Conservation (phyloP, 2,888 invertebrate species). For the Chrysolina oricalcia region DNA sequence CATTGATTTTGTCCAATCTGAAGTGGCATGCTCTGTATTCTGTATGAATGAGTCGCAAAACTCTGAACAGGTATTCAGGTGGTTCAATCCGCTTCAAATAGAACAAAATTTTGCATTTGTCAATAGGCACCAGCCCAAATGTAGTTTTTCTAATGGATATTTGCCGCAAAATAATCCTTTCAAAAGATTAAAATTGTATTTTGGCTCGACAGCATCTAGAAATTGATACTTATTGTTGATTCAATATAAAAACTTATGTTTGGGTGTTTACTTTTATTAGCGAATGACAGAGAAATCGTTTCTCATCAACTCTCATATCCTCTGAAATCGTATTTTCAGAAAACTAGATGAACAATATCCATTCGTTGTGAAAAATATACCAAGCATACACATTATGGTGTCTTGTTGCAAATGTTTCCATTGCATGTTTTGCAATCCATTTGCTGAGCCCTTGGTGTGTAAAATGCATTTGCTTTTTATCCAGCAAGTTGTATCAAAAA, state of each 20-base stretch:
- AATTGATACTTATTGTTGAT: background rate
- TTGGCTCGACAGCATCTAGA: background rate
- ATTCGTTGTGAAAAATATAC: constrained; percentile 1
- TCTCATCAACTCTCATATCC: background rate
- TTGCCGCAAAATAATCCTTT: too few species aligned
- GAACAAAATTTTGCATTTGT: too few species aligned
- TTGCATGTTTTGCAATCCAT: too few species aligned
- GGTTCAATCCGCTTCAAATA: too few species aligned
- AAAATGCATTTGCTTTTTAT: background rate
- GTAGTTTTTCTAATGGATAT: too few species aligned
- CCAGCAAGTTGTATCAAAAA: constrained; percentile 2
- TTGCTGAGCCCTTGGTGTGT: background rate
- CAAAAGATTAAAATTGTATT: too few species aligned
- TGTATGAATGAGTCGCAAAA: too few species aligned
- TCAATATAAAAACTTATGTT: background rate
- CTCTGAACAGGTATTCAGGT: too few species aligned
- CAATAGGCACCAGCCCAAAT: too few species aligned
- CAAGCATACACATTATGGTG: background rate
- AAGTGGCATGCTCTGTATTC: too few species aligned
- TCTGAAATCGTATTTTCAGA: background rate
- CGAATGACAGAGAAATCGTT: background rate
- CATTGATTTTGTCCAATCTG: too few species aligned
- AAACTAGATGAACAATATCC: background rate
- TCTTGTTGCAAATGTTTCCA: too few species aligned
- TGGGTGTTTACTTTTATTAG: background rate